phyloP scores from a whole-genome alignment of 2,797 vertebrate species.

The Remorina albescens region DNA sequence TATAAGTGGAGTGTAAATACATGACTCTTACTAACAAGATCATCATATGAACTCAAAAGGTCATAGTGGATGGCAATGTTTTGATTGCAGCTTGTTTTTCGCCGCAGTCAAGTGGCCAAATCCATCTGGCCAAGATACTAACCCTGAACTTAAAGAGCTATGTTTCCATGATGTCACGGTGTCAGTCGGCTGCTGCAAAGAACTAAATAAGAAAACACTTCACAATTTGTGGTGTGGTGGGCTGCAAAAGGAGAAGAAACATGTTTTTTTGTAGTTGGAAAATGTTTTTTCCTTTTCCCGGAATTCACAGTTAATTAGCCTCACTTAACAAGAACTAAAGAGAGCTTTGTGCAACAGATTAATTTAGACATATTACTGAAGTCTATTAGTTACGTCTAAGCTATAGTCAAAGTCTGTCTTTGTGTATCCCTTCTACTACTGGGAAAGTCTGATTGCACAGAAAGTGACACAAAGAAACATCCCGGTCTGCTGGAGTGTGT shows the following conservation, averaged over 20 bases:
- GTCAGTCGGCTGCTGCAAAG: not conserved
- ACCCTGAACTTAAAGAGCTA: not conserved
- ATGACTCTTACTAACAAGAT: not conserved
- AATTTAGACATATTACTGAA: not conserved
- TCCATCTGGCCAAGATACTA: too few relatives aligned
- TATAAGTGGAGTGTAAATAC: not conserved
- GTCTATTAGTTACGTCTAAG: not conserved
- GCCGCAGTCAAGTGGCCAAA: not conserved
- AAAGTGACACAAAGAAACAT: not conserved
- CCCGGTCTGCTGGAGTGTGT: constrained; percentile 4
- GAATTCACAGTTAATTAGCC: constrained; percentile 22
- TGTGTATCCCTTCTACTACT: not conserved
- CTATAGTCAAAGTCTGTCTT: not conserved
- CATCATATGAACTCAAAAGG: not conserved
- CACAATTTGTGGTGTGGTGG: constrained; percentile 11
- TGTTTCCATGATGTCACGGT: constrained; percentile 1
- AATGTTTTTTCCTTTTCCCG: not conserved
- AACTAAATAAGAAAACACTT: not conserved
- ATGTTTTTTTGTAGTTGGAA: not conserved
- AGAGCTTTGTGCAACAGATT: constrained; percentile 6
- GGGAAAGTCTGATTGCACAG: constrained; percentile 4
- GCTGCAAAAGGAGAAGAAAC: constrained; percentile 8
- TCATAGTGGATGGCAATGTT: not conserved
- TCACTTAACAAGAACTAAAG: constrained; percentile 4
- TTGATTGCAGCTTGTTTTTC: not conserved